phyloP scores from a whole-genome alignment of 2,888 invertebrate species.

The Scaeva pyrastri region DNA sequence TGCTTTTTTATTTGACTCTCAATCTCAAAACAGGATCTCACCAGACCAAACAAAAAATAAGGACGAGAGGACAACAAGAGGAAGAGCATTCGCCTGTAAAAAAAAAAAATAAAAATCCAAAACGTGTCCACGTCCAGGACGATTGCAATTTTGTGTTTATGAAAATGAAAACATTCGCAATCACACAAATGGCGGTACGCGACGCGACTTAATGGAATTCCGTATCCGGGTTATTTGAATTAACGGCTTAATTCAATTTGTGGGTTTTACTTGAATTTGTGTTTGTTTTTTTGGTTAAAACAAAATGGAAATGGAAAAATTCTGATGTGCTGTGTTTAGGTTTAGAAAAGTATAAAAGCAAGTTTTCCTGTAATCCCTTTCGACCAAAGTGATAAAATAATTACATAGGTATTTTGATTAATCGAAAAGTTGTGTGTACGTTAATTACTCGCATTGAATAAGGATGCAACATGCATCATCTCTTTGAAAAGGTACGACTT shows the following conservation, averaged over 20 bases:
- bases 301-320: neutral
- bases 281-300: neutral
- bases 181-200: conserved; percentile 32
- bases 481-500: conserved; percentile 11
- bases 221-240: conserved; percentile 53
- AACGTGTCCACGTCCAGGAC: conserved; percentile 60
- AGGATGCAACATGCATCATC: conserved; percentile 35
- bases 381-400: neutral
- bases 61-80: conserved; percentile 25
- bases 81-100: conserved; percentile 40
- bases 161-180: conserved; percentile 17
- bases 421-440: neutral
- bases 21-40: conserved; percentile 9
- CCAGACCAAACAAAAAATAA: conserved; percentile 5
- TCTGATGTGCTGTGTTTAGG: conserved; percentile 34
- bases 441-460: neutral
- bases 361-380: conserved; percentile 23
- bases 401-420: neutral
- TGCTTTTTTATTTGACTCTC: neutral
- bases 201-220: conserved; percentile 40
- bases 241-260: conserved; percentile 56
- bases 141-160: conserved; percentile 38
- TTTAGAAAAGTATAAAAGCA: conserved; percentile 9
- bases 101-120: conserved; percentile 8
- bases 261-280: conserved; percentile 8